These are phyloP conservation scores for Dipodomys spectabilis DNA, from an alignment of 2,113 vertebrate genomes.

Conservation along the genomic window DNA sequence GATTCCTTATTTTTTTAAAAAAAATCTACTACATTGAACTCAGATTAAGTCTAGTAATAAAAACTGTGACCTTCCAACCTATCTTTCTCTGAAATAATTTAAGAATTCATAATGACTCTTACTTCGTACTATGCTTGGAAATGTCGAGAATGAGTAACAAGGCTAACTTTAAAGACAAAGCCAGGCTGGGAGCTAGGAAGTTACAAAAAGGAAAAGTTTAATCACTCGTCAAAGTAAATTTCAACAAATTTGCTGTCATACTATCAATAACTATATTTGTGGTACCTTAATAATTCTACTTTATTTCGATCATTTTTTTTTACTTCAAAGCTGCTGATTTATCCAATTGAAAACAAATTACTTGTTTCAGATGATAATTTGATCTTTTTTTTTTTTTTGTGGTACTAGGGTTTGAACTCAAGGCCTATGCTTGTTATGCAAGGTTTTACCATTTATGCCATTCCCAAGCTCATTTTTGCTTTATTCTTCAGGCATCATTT, in stretches of 20 bases:
- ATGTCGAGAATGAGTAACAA: too few relatives aligned
- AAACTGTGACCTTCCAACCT: slow-evolving; percentile 31
- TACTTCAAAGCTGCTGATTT: slow-evolving; percentile 46
- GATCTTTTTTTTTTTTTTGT: too few relatives aligned
- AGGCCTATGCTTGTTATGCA: too few relatives aligned
- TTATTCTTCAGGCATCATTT: too few relatives aligned
- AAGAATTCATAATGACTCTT: slow-evolving; percentile 20
- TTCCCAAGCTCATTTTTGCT: too few relatives aligned
- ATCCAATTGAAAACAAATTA: slow-evolving; percentile 55
- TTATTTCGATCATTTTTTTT: not conserved
- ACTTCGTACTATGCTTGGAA: too few relatives aligned
- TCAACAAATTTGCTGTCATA: slow-evolving; percentile 9
- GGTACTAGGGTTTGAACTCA: too few relatives aligned
- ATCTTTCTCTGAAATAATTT: slow-evolving; percentile 58
- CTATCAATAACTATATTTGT: not conserved
- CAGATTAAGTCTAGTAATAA: slow-evolving; percentile 47
- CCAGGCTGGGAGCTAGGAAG: not conserved
- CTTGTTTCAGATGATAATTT: not conserved
- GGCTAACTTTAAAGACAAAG: not conserved
- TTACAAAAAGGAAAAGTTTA: slow-evolving; percentile 3
- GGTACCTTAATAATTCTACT: not conserved
- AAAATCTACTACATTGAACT: slow-evolving; percentile 46
- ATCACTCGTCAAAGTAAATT: slow-evolving; percentile 16
- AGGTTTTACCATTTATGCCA: too few relatives aligned
- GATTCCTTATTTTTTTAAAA: slow-evolving; percentile 45